phyloP scores from a whole-genome alignment of 2,113 vertebrate genomes.

The Neolamprologus fasciatus region DNA sequence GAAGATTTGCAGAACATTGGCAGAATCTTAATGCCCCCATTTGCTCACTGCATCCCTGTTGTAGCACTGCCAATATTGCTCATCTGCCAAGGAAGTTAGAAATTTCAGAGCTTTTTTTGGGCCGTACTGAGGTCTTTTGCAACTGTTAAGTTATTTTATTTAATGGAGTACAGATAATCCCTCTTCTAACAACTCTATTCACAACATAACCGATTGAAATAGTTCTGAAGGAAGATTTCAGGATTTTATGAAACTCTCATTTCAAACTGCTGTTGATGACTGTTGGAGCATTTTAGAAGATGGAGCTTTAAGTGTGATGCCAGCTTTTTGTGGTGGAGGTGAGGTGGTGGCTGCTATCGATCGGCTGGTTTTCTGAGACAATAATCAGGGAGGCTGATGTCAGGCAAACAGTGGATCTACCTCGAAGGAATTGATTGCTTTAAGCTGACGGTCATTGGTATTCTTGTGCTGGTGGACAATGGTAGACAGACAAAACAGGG shows the following conservation, averaged over 20 bases:
- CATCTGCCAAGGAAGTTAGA: constrained; percentile 20
- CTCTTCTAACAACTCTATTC: constrained; percentile 4
- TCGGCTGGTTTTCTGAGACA: constrained; percentile 36
- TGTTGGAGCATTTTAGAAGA: constrained; percentile 13
- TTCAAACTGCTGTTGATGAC: constrained; percentile 26
- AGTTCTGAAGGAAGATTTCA: not conserved
- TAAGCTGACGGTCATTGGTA: constrained; percentile 49
- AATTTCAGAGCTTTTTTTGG: not conserved
- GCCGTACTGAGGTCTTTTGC: not conserved
- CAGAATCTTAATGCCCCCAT: constrained; percentile 29
- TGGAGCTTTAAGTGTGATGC: not conserved
- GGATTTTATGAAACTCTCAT: not conserved
- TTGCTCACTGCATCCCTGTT: not conserved
- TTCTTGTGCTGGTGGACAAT: constrained; percentile 45
- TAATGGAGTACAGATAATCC: constrained; percentile 8
- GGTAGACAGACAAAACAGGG: constrained; percentile 33
- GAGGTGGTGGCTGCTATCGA: constrained; percentile 37
- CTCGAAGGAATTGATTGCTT: constrained; percentile 54
- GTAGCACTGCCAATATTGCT: constrained; percentile 1
- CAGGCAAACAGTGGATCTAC: constrained; percentile 50
- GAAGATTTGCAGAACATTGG: not conserved
- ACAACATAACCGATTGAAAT: not conserved
- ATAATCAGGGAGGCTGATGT: constrained; percentile 59
- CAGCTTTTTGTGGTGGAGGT: not conserved
- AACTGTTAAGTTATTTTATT: constrained; percentile 6